Evolutionary conservation across 2,113 vertebrate species (phyloP), one percentile per base, ranked within the genome.

Genomic region (Engystomops pustulosus): DNA sequence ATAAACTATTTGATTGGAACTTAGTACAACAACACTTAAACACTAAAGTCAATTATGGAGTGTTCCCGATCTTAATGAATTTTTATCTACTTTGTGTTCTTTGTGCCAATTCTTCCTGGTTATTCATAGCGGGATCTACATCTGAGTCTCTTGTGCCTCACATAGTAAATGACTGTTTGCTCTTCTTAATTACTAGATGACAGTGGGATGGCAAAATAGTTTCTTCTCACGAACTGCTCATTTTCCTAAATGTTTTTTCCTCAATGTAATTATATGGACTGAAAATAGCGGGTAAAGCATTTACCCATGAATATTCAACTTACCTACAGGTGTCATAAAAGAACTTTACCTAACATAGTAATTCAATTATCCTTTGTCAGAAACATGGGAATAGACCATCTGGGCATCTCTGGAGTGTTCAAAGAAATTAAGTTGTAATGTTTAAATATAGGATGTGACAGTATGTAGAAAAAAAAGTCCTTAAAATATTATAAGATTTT

Each of bases 101-200:
- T 74, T 18, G 70, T 74, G 70, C n/a, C 23, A 47, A 27, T 74
- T 74, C 23, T 47, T 74, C 30, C 27, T 44, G 27, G 12, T 49
- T 74, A 44, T 74, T 47, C 44, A 49, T 47, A 74, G 25, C 70
- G 17, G 44, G 41, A 74, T 47, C 70, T 74, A 27, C 41, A 49
- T 25, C n/a, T 74, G 23, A 47, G 70, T 74, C 70, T 74, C 70
- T 30, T 3, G 70, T 74, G 70, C 49, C 70, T 74, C 70, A 49
- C 45, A 74, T 74, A 74, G 23, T 74, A 74, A 74, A 74, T 74
- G 44, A 74, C 44, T 74, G 70, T 74, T 74, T 74, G 45, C 70
- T 27, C 23, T 74, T 74, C 70, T 74, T 74, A 74, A 74, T 71
- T 71, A 71, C 69, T 25, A 12, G 4, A 10, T 74, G 45, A 74